Evolutionary conservation across 2,113 vertebrate genomes (phyloP), one percentile per base, ranked within the genome.

Genomic region (Campylorhamphus procurvoides): DNA sequence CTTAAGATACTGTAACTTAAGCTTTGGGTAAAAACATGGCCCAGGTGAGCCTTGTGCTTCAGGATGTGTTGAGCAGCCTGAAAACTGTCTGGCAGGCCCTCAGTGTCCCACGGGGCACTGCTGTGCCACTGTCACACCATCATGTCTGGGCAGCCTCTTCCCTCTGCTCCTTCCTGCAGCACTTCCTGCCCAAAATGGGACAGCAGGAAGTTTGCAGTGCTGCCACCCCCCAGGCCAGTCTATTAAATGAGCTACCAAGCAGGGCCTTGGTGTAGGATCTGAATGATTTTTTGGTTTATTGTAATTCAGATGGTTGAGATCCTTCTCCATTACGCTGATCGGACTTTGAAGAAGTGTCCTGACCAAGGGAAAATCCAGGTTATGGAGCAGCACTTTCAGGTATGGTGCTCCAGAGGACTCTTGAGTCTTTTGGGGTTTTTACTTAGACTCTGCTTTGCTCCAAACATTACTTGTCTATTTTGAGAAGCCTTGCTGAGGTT

Each of bases 381-480:
- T 55, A 99, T 99, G 99, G 99, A 99, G 94, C 99, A 99, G 29
- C 99, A 99, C 95, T 99, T 99, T 86, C 98, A 99, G 97, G 99
- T 99, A 98, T 25, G 49, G 3, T 49, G 33, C 25, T 50, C 49
- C 39, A 66, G 50, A 76, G 35, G 25, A 25, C 25, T 64, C 27
- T 24, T 27, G 28, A 24, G 17, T 6, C 10, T 83, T 49, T 29
- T 33, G 23, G 29, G 14, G 24, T 59, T 77, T 77, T 31, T 0
- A 49, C 22, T 64, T 16, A 44, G 24, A n/a, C 20, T 67, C 68
- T 40, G 31, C n/a, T 91, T 87, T 90, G 22, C 49, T 69, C 16
- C 28, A 68, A 31, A 56, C 69, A 19, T 56, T 37, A 50, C 20
- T n/a, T 35, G 7, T 75, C 42, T 82, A 0, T 12, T 92, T 90